These are phyloP conservation scores for Agrypnus murinus DNA, from an alignment of 2,888 invertebrate genomes.

Conservation along the genomic window DNA sequence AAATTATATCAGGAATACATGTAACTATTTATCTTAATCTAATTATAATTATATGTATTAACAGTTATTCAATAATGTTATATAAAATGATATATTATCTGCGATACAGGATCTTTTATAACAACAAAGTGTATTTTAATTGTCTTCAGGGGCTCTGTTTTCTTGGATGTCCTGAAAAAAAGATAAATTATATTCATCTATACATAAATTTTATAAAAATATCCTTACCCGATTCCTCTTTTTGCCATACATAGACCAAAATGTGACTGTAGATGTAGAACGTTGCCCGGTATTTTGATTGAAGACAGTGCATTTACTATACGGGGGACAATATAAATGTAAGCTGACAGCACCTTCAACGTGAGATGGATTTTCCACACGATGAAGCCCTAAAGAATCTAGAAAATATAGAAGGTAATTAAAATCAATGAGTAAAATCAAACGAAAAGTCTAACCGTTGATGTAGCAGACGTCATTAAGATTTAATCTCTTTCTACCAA, in stretches of 20 bases:
- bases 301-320: constrained; percentile 90
- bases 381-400: constrained; percentile 96
- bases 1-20: too few relatives aligned
- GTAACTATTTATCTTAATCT: too few relatives aligned
- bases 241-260: constrained; percentile 94
- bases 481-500: constrained; percentile 78
- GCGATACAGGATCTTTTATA: not conserved
- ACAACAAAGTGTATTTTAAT: constrained; percentile 52
- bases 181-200: too few relatives aligned
- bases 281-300: constrained; percentile 92
- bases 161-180: constrained; percentile 62
- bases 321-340: constrained; percentile 97
- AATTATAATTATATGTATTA: too few relatives aligned
- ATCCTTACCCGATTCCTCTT: constrained; percentile 80
- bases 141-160: constrained; percentile 65
- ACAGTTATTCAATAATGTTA: constrained; percentile 5
- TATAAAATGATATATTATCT: constrained; percentile 13
- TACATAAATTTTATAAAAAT: too few relatives aligned
- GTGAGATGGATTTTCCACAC: constrained; percentile 95
- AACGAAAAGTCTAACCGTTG: constrained; percentile 81
- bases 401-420: constrained; percentile 60
- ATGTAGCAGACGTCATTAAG: constrained; percentile 94
- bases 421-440: constrained; percentile 2
- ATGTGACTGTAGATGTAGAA: constrained; percentile 83
- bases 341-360: constrained; percentile 92